These are phyloP conservation scores for Diceros bicornis DNA, from an alignment of 2,797 vertebrate species.

Conservation along the genomic window DNA sequence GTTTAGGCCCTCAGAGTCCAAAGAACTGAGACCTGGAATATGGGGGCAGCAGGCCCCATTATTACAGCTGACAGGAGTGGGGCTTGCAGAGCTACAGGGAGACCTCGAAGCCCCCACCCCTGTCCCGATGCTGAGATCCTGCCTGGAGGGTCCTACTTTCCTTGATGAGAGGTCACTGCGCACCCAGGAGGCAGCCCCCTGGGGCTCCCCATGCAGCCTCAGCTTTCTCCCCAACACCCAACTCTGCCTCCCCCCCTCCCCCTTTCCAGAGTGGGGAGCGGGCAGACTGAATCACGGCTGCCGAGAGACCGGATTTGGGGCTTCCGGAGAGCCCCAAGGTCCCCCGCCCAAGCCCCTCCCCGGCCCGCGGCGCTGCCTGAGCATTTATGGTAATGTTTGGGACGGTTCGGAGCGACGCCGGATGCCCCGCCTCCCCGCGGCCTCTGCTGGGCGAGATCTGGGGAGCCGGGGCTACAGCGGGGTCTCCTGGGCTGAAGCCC, in stretches of 20 bases:
- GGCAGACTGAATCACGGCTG: slow-evolving; percentile 50
- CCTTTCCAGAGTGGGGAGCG: neutral
- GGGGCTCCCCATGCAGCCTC: neutral
- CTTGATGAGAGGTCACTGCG: neutral
- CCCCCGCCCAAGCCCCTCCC: slow-evolving; percentile 29
- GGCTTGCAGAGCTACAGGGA: neutral
- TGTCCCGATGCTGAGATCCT: neutral
- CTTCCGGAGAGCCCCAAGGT: slow-evolving; percentile 52
- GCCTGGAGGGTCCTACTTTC: neutral
- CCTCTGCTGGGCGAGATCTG: neutral
- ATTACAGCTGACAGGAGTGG: neutral
- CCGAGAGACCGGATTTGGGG: slow-evolving; percentile 89
- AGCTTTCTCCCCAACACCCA: no score
- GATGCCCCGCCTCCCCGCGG: slow-evolving; percentile 71
- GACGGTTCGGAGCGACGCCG: slow-evolving; percentile 58
- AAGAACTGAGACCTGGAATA: neutral
- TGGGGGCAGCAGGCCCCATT: neutral
- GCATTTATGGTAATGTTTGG: slow-evolving; percentile 91
- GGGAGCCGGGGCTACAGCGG: neutral
- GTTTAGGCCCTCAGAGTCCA: neutral
- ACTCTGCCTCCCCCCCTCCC: neutral
- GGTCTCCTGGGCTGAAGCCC: neutral
- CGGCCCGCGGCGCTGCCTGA: slow-evolving; percentile 74
- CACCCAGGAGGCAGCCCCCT: neutral
- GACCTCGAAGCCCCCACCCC: neutral